Evolutionary conservation across 1,140 invertebrate genomes (phyloP).

Genomic region (Popillia japonica): DNA sequence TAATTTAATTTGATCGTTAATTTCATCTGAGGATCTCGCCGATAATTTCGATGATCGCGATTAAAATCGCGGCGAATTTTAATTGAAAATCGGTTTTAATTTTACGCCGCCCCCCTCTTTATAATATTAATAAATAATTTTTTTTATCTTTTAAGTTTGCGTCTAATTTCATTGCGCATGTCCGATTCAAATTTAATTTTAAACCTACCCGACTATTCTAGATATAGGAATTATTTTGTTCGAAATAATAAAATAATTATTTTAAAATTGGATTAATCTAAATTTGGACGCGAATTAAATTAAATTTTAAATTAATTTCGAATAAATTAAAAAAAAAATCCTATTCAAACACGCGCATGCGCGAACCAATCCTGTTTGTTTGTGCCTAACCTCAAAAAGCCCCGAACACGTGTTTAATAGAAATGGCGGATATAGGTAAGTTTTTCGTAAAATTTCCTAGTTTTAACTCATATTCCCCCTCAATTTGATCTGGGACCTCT

Average conservation of each 20-base stretch:
- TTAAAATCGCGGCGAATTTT: background rate
- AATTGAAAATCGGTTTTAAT: background rate
- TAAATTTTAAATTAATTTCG: too few species aligned
- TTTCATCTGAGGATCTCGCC: background rate
- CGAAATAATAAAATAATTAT: too few species aligned
- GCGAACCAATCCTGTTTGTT: background rate
- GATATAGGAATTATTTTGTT: too few species aligned
- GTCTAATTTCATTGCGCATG: background rate
- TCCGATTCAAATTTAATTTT: background rate
- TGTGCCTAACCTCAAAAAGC: background rate
- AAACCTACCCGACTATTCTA: too few species aligned
- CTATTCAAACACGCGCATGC: too few species aligned
- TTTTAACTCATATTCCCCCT: background rate
- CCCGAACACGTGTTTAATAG: background rate
- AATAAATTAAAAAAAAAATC: too few species aligned
- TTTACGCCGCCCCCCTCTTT: background rate
- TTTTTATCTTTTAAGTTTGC: background rate
- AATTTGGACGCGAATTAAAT: too few species aligned
- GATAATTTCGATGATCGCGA: background rate
- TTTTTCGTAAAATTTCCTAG: background rate
- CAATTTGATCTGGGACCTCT: background rate
- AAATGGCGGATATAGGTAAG: constrained; percentile 18
- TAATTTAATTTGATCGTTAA: background rate
- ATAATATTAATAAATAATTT: background rate
- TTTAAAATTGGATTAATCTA: too few species aligned